Evolutionary conservation across 2,797 vertebrate species (phyloP), one percentile per base, ranked within the genome.

Genomic region (Ctenopoma multispine): DNA sequence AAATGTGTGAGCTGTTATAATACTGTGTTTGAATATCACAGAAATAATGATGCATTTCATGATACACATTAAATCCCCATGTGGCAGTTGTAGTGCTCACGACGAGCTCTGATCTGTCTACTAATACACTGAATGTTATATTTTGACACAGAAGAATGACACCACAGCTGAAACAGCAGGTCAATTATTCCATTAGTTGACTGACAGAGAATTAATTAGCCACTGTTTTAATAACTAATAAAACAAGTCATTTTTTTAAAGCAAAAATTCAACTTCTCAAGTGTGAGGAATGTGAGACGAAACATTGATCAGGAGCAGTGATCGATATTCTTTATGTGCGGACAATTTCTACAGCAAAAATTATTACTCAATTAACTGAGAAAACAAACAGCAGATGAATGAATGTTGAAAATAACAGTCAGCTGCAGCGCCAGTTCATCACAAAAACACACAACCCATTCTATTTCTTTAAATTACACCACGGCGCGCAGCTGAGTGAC

Each of bases 401-500:
- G 12, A 2, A 5, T 18, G 23, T 10, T 43, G 24, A 49, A 55
- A 50, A 50, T 21, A 15, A 41, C 36, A 1, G 9, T 58, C n/a
- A 44, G 31, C 18, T 46, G 1, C 63, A 20, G 41, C 36, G 3
- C 3, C 44, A 13, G 21, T 21, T 58, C 7, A 47, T 29, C 3
- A 55, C 2, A 38, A 34, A 58, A 24, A 21, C 7, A 18, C 15
- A 54, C 51, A 20, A 43, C 27, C 50, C 58, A 62, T 41, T 50
- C 47, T 5, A 7, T 38, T 49, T 21, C 51, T 56, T 36, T n/a
- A 50, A 27, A 63, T 68, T 43, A 21, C 18, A 49, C 20, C 31
- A 23, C 0, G 1, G 38, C 15, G 46, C n/a, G 41, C 61, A 65
- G 61, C 77, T 65, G 57, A 53, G 72, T 51, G 66, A 49, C 46